These are phyloP conservation scores for Lasiurus borealis DNA, from an alignment of 2,113 vertebrate species.

Conservation along the genomic window DNA sequence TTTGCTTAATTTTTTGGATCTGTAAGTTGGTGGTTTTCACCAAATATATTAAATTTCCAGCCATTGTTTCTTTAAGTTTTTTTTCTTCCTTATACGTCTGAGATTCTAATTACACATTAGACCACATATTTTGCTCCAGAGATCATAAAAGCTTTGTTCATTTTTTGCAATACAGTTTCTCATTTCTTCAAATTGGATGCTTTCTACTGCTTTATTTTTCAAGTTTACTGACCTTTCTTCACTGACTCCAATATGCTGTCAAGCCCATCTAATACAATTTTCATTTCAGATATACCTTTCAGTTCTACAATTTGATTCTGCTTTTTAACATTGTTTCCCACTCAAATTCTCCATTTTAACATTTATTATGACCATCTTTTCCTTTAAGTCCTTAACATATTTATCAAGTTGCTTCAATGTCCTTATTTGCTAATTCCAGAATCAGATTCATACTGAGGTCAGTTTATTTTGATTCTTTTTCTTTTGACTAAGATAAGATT, in stretches of 20 bases:
- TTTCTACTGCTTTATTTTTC: neutral
- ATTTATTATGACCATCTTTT: neutral
- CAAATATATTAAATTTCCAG: neutral
- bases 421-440: neutral
- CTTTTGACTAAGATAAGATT: neutral
- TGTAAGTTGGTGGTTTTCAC: constrained; percentile 18
- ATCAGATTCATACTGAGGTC: neutral
- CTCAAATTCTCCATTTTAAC: constrained; percentile 3
- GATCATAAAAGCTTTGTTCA: neutral
- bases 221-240: neutral
- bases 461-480: neutral
- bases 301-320: neutral
- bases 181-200: neutral
- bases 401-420: constrained; percentile 22
- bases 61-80: neutral
- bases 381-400: constrained; percentile 48
- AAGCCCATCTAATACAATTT: neutral
- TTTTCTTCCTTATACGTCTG: neutral
- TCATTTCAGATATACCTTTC: neutral
- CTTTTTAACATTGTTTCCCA: neutral
- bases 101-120: neutral
- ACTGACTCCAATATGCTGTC: neutral
- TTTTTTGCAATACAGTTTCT: neutral
- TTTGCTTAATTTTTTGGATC: constrained; percentile 40
- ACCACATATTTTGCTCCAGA: neutral